Percentiles rank a stretch among this genome's conserved stretches.
Evolutionary conservation across 2,797 vertebrate genomes (phyloP).

Genomic region (Glyptemys insculpta): DNA sequence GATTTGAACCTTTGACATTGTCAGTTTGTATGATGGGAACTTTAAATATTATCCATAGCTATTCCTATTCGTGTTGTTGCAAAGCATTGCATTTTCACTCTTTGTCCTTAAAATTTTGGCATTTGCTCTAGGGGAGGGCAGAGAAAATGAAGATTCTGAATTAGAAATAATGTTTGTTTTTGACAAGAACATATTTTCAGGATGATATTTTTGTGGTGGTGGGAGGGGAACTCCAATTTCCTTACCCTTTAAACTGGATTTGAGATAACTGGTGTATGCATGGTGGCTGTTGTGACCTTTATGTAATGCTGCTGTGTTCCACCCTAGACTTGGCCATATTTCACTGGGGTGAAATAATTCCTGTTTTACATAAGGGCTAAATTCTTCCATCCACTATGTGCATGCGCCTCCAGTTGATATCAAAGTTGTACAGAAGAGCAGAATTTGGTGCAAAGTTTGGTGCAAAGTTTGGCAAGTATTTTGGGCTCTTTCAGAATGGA

Average conservation of each 20-base stretch:
- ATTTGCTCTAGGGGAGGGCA: constrained; percentile 15
- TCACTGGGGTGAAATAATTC: constrained; percentile 28
- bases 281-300: constrained; percentile 44
- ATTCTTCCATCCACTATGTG: neutral
- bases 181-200: constrained; percentile 32
- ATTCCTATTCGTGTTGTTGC: neutral
- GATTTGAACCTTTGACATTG: constrained; percentile 32
- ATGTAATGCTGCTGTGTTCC: constrained; percentile 49
- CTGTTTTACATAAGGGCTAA: constrained; percentile 48
- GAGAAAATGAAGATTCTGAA: constrained; percentile 35
- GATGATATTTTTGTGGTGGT: constrained; percentile 42
- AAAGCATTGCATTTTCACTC: neutral
- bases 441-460: constrained; percentile 33
- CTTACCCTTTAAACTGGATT: constrained; percentile 42
- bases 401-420: constrained; percentile 35
- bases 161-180: constrained; percentile 26
- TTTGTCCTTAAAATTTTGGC: constrained; percentile 22
- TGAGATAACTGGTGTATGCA: constrained; percentile 17
- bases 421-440: constrained; percentile 38
- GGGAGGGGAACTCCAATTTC: constrained; percentile 45
- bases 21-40: neutral
- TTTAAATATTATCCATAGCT: neutral
- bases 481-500: constrained; percentile 56
- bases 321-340: neutral
- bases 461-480: constrained; percentile 48